A percentile compares a stretch with the other conserved stretches of the same genome.
Conservation (phyloP, 2,888 invertebrate genomes). For the Tipula unca region DNA sequence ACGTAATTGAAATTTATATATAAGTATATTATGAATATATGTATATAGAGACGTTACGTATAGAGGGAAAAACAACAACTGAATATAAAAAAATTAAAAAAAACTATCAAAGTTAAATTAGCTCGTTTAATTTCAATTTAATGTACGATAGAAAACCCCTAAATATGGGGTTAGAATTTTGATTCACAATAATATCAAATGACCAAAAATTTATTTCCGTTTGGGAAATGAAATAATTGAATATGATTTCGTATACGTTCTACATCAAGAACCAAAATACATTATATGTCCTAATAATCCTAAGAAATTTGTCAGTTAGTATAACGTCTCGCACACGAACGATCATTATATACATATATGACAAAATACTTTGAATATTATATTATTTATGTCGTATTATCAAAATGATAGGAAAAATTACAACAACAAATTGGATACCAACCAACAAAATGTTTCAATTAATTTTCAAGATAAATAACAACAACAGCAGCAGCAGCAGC, state of each 20-base stretch:
- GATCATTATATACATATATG: background rate
- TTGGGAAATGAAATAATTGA: background rate
- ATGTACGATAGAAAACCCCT: background rate
- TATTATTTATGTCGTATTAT: too few relatives aligned
- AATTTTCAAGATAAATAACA: background rate
- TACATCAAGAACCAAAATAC: background rate
- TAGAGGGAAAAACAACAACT: background rate
- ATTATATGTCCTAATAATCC: too few relatives aligned
- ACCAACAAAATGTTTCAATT: background rate
- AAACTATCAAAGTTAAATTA: background rate
- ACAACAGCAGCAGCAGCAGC: too few relatives aligned
- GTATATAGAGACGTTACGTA: background rate
- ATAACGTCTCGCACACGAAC: background rate
- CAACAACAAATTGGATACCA: background rate
- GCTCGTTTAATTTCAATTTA: background rate
- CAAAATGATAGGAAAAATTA: background rate
- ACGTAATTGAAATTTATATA: background rate
- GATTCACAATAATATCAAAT: background rate
- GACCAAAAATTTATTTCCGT: background rate
- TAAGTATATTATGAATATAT: background rate
- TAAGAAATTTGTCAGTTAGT: background rate
- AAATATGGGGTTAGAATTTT: background rate
- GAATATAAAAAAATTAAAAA: background rate
- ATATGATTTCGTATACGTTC: background rate
- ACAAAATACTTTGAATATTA: background rate